Evolutionary conservation across 2,888 invertebrate genomes (phyloP).

Genomic region (Amorpha juglandis): DNA sequence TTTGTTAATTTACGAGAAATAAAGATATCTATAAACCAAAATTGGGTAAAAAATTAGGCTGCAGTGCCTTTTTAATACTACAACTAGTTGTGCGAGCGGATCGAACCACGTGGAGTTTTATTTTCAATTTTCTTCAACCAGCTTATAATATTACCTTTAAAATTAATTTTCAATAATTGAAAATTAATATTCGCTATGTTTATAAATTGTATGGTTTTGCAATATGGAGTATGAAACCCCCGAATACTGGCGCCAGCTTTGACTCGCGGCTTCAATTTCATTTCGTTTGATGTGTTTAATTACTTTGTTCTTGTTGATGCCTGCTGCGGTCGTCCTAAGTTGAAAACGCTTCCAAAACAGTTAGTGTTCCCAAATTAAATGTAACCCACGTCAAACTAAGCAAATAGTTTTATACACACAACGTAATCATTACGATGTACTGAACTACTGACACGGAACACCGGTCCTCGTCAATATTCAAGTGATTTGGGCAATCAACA

Average conservation of each 20-base stretch:
- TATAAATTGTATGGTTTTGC: slow-evolving; percentile 14
- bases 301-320: slow-evolving; percentile 82
- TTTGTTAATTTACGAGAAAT: too few relatives aligned
- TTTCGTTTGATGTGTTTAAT: slow-evolving; percentile 83
- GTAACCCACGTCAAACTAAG: slow-evolving; percentile 80
- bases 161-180: slow-evolving; percentile 6
- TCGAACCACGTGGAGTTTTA: too few relatives aligned
- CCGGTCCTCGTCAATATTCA: slow-evolving; percentile 46
- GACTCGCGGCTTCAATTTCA: slow-evolving; percentile 76
- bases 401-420: slow-evolving; percentile 73
- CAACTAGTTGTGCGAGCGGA: too few relatives aligned
- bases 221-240: slow-evolving; percentile 4
- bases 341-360: slow-evolving; percentile 76
- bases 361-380: slow-evolving; percentile 80
- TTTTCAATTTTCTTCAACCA: too few relatives aligned
- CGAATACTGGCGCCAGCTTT: slow-evolving; percentile 53
- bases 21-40: too few relatives aligned
- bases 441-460: slow-evolving; percentile 36
- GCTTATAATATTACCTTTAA: neutral
- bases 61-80: too few relatives aligned
- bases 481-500: slow-evolving; percentile 37
- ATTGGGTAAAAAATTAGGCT: too few relatives aligned
- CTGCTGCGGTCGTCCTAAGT: slow-evolving; percentile 77
- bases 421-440: slow-evolving; percentile 69
- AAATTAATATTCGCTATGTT: slow-evolving; percentile 1